A percentile compares a stretch with the other conserved stretches of the same genome.
Conservation (phyloP, 1,140 invertebrate genomes). For the Drosophila nannoptera region DNA sequence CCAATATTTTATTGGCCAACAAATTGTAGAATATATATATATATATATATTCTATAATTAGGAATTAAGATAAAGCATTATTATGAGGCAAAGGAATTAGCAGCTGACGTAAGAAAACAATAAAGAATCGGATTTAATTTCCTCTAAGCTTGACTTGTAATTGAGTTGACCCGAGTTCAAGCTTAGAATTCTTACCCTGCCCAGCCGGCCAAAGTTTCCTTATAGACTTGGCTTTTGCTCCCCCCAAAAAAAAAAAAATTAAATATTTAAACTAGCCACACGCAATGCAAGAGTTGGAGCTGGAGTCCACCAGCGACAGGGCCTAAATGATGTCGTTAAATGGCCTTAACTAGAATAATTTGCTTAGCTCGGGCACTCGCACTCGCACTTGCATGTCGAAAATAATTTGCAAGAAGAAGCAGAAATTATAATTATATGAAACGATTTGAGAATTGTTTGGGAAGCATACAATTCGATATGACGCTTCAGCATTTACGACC, state of each 20-base stretch:
- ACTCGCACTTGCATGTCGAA: conserved; percentile 13
- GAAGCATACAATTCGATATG: conserved; percentile 28
- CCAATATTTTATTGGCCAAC: too few relatives aligned
- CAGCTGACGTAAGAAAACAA: too few relatives aligned
- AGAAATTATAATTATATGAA: conserved; percentile 1
- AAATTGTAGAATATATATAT: too few relatives aligned
- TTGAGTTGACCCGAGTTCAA: too few relatives aligned
- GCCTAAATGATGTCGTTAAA: not conserved
- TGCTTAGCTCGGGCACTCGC: not conserved
- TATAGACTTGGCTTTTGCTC: conserved; percentile 11
- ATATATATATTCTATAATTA: too few relatives aligned
- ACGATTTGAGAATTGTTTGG: conserved; percentile 15
- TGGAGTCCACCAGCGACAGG: not conserved
- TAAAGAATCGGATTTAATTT: too few relatives aligned
- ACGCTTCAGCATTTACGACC: conserved; percentile 25
- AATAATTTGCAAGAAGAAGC: not conserved
- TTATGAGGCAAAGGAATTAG: too few relatives aligned
- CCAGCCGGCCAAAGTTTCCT: not conserved
- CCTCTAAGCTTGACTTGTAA: too few relatives aligned
- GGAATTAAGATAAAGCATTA: too few relatives aligned
- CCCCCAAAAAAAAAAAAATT: too few relatives aligned
- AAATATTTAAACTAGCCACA: not conserved
- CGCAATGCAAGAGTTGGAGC: not conserved
- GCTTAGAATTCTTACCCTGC: not conserved
- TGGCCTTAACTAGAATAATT: not conserved